Conservation (phyloP, 2,797 vertebrate genomes). For the Nannoperca australis region DNA sequence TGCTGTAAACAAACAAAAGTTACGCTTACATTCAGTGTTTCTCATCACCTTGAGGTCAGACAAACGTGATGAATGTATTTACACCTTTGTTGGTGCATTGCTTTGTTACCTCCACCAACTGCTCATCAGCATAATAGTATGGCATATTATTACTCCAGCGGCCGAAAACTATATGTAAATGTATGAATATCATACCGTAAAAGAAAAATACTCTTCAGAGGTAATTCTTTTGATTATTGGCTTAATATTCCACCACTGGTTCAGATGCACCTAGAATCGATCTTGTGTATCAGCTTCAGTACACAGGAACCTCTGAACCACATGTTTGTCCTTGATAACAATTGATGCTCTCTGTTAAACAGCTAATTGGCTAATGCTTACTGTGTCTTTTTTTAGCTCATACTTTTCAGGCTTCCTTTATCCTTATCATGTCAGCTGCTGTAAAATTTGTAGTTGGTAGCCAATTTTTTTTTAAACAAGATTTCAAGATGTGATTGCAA, state of each 20-base stretch:
- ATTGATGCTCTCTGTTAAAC: too few species aligned
- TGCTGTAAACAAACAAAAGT: background rate
- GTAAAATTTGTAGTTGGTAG: background rate
- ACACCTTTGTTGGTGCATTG: too few species aligned
- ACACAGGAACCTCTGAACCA: too few species aligned
- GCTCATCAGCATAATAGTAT: background rate
- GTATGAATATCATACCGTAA: background rate
- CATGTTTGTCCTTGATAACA: too few species aligned
- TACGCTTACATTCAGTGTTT: background rate
- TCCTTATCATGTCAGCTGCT: constrained; percentile 14
- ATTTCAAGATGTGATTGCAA: background rate
- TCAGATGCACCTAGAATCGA: background rate
- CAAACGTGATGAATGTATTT: too few species aligned
- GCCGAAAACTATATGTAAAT: background rate
- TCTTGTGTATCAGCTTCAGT: background rate
- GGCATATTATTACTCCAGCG: too few species aligned
- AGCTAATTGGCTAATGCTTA: background rate
- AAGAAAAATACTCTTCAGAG: background rate
- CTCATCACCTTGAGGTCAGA: too few species aligned
- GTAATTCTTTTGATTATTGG: too few species aligned
- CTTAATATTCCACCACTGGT: too few species aligned
- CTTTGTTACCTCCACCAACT: background rate
- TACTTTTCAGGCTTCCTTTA: background rate
- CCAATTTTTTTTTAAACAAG: too few species aligned
- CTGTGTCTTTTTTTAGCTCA: background rate